Conservation (phyloP, 2,888 invertebrate species). For the Megamerina dolium region DNA sequence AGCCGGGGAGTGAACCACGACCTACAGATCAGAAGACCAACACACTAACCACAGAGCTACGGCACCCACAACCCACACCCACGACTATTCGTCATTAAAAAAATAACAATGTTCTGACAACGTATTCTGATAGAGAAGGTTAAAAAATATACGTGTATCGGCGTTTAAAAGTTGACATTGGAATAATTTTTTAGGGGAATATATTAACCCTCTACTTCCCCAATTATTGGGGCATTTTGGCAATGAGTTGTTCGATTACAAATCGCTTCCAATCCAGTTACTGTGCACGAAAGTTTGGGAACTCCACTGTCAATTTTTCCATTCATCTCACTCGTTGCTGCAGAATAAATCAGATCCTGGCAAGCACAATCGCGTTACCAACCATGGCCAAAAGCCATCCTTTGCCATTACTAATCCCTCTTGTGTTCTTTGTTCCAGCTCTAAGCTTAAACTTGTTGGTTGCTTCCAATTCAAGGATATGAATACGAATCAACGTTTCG, state of each 20-base stretch:
- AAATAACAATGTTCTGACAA: too few relatives aligned
- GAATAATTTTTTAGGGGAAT: too few relatives aligned
- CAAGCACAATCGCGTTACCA: background rate
- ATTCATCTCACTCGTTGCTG: background rate
- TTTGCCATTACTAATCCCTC: background rate
- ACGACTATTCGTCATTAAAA: too few relatives aligned
- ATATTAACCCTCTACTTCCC: too few relatives aligned
- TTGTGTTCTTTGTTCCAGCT: slow-evolving; percentile 3
- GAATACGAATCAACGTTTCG: slow-evolving; percentile 2
- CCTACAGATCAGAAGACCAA: too few relatives aligned
- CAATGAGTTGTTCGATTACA: slow-evolving; percentile 4
- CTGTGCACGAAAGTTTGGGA: slow-evolving; percentile 2
- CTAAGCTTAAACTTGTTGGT: background rate
- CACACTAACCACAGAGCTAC: too few relatives aligned
- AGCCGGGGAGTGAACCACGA: too few relatives aligned
- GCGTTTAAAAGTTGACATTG: too few relatives aligned
- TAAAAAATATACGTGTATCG: too few relatives aligned
- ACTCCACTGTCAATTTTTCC: slow-evolving; percentile 4
- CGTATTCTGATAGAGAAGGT: too few relatives aligned
- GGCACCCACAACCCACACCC: too few relatives aligned
- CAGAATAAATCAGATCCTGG: background rate
- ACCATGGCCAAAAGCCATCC: background rate
- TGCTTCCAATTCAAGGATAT: slow-evolving; percentile 4
- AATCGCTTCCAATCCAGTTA: background rate
- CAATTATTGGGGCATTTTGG: too few relatives aligned